Percentiles rank a stretch among this genome's conserved stretches.
phyloP scores from a whole-genome alignment of 2,113 vertebrate genomes.

The Anguilla rostrata region DNA sequence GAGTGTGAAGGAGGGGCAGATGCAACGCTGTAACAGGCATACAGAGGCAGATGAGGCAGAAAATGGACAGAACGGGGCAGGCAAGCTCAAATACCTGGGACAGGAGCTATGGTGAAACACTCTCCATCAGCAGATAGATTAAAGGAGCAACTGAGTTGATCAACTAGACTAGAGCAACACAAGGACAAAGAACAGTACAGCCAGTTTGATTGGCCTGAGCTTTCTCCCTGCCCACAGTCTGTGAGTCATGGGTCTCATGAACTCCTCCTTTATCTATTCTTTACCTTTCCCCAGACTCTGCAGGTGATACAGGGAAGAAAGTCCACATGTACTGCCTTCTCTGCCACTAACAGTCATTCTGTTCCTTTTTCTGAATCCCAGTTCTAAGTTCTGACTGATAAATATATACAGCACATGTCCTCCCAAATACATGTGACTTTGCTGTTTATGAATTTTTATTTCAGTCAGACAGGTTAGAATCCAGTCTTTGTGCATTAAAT shows the following conservation, averaged over 20 bases:
- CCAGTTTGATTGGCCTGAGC: neutral
- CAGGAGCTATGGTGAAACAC: neutral
- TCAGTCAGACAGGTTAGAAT: too few species aligned
- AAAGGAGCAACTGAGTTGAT: neutral
- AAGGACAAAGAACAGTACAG: neutral
- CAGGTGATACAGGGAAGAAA: neutral
- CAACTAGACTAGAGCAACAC: neutral
- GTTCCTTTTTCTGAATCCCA: too few species aligned
- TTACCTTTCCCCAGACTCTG: neutral
- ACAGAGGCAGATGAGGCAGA: neutral
- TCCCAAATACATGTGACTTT: neutral
- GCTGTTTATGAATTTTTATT: neutral
- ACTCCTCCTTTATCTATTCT: neutral
- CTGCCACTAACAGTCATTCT: neutral
- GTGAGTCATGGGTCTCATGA: neutral
- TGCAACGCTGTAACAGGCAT: neutral
- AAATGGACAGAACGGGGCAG: neutral
- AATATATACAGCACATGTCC: too few species aligned
- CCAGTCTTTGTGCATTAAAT: too few species aligned
- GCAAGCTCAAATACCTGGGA: conserved; percentile 7
- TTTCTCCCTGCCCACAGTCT: neutral
- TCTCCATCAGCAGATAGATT: neutral
- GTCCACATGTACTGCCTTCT: neutral
- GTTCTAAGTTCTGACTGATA: too few species aligned
- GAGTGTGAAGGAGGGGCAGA: neutral